Conservation (phyloP, 2,797 vertebrate genomes). For the Eospalax fontanierii region DNA sequence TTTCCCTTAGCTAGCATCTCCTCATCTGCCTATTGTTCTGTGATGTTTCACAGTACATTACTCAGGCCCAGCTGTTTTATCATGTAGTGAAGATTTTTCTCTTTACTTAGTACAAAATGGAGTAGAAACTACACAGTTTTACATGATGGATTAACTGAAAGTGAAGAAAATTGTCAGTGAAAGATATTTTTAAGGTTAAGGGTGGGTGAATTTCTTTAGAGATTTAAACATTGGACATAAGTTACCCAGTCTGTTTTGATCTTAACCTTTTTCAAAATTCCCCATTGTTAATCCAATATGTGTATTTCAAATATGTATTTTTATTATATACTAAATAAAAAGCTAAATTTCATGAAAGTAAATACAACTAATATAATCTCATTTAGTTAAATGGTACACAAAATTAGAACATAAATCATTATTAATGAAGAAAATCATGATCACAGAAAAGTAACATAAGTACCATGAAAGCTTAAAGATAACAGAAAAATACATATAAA, state of each 20-base stretch:
- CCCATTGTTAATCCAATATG: neutral
- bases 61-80: neutral
- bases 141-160: neutral
- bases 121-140: neutral
- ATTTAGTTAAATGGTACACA: neutral
- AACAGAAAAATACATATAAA: conserved; percentile 15
- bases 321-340: neutral
- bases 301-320: neutral
- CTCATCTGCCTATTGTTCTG: neutral
- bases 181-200: neutral
- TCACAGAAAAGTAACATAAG: neutral
- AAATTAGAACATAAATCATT: neutral
- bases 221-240: conserved; percentile 19
- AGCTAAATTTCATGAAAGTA: conserved; percentile 37
- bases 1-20: neutral
- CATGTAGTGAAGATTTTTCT: neutral
- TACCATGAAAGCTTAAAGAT: neutral
- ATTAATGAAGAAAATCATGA: neutral
- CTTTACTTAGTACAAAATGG: neutral
- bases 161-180: neutral
- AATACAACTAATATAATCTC: neutral
- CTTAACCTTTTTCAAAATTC: neutral
- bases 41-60: neutral
- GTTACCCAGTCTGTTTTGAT: neutral
- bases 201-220: neutral